Conservation (phyloP, 2,888 invertebrate genomes). For the Punctoribates punctum region DNA sequence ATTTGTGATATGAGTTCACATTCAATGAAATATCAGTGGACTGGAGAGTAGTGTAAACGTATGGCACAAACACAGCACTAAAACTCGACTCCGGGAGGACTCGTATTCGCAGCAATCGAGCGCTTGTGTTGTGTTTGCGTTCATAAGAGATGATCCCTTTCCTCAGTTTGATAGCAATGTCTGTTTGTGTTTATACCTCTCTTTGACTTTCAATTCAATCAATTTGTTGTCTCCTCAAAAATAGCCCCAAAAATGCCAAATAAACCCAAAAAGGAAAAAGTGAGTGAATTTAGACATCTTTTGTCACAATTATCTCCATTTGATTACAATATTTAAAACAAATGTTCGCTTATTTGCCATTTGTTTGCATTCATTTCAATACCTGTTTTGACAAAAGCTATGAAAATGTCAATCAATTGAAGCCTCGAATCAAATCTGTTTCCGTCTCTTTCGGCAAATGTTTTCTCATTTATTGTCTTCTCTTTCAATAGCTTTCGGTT, state of each 20-base stretch:
- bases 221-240: neutral
- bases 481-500: neutral
- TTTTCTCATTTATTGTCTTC: neutral
- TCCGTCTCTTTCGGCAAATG: neutral
- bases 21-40: too few species aligned
- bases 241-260: neutral
- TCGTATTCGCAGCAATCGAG: neutral
- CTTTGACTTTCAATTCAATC: neutral
- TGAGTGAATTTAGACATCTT: neutral
- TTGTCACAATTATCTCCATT: neutral
- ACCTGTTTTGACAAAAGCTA: neutral
- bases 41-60: neutral
- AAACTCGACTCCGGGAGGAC: neutral
- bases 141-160: neutral
- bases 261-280: constrained; percentile 22
- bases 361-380: neutral
- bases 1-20: too few species aligned
- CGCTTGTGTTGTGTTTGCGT: too few species aligned
- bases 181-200: neutral
- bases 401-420: neutral
- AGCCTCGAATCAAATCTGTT: neutral
- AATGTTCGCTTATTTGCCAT: too few species aligned
- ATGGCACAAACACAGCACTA: neutral
- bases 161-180: neutral
- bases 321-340: neutral